phyloP scores from a whole-genome alignment of 1,140 invertebrate species.

The Lordiphosa mommai region DNA sequence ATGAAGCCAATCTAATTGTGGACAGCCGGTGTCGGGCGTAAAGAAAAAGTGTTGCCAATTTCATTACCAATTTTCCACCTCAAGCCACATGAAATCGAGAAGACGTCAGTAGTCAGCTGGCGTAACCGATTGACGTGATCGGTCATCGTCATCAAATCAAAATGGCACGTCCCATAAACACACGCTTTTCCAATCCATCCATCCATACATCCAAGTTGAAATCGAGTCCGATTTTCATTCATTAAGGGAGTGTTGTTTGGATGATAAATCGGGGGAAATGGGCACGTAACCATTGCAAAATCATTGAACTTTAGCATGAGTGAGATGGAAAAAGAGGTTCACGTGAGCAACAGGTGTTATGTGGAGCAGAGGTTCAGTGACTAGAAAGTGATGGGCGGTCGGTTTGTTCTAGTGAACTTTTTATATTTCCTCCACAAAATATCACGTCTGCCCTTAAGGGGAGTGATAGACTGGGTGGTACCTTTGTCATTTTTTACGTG shows the following conservation, averaged over 20 bases:
- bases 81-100: slow-evolving; percentile 16
- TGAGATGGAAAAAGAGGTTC: slow-evolving; percentile 3
- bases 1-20: slow-evolving; percentile 38
- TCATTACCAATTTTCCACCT: slow-evolving; percentile 68
- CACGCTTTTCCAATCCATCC: background rate
- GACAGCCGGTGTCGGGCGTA: slow-evolving; percentile 25
- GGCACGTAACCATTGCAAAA: slow-evolving; percentile 24
- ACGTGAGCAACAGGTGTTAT: slow-evolving; percentile 36
- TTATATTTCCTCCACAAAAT: background rate
- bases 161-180: slow-evolving; percentile 38
- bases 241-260: slow-evolving; percentile 9
- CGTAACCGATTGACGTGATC: slow-evolving; percentile 34
- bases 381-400: slow-evolving; percentile 2
- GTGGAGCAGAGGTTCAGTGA: slow-evolving; percentile 6
- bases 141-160: slow-evolving; percentile 1
- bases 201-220: background rate
- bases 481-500: background rate
- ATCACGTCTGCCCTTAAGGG: no score
- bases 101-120: slow-evolving; percentile 24
- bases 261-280: slow-evolving; percentile 15
- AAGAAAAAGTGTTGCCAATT: slow-evolving; percentile 65
- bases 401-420: slow-evolving; percentile 7
- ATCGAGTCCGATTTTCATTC: slow-evolving; percentile 25
- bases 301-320: slow-evolving; percentile 42
- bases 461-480: no score